Percentiles rank a stretch among this genome's conserved stretches.
phyloP scores from a whole-genome alignment of 1,140 invertebrate species.

The Pentalonia nigronervosa region DNA sequence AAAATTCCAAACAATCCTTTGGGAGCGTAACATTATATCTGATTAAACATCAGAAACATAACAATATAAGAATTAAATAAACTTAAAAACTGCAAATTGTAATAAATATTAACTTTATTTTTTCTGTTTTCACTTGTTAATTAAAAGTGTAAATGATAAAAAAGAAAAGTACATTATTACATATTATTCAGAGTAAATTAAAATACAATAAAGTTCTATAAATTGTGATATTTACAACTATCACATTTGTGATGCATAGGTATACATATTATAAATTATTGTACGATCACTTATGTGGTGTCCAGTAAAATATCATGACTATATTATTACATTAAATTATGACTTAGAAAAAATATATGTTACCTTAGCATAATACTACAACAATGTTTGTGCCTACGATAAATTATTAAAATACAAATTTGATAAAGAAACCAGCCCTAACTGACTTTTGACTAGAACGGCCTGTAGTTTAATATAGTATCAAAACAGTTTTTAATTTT shows the following conservation, averaged over 20 bases:
- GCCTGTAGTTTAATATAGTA: slow-evolving; percentile 5
- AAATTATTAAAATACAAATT: slow-evolving; percentile 40
- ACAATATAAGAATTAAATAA: background rate
- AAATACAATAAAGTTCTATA: background rate
- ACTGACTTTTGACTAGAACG: slow-evolving; percentile 56
- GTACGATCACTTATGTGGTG: background rate
- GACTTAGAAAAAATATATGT: slow-evolving; percentile 49
- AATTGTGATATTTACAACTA: background rate
- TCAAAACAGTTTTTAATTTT: slow-evolving; percentile 17
- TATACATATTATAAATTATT: slow-evolving; percentile 27
- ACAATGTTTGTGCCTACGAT: background rate
- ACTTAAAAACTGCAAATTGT: background rate
- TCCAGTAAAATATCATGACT: slow-evolving; percentile 30
- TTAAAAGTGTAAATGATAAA: background rate
- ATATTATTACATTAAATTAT: slow-evolving; percentile 56
- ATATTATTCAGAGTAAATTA: slow-evolving; percentile 5
- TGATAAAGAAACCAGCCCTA: slow-evolving; percentile 35
- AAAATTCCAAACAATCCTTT: background rate
- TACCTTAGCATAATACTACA: background rate
- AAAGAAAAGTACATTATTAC: slow-evolving; percentile 8
- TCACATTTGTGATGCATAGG: slow-evolving; percentile 29
- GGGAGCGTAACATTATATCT: background rate
- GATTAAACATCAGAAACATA: background rate
- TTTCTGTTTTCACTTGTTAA: background rate
- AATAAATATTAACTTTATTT: slow-evolving; percentile 1